Percentiles rank a stretch among this genome's conserved stretches.
phyloP scores from a whole-genome alignment of 2,888 invertebrate species.

The Apotomis betuletana region DNA sequence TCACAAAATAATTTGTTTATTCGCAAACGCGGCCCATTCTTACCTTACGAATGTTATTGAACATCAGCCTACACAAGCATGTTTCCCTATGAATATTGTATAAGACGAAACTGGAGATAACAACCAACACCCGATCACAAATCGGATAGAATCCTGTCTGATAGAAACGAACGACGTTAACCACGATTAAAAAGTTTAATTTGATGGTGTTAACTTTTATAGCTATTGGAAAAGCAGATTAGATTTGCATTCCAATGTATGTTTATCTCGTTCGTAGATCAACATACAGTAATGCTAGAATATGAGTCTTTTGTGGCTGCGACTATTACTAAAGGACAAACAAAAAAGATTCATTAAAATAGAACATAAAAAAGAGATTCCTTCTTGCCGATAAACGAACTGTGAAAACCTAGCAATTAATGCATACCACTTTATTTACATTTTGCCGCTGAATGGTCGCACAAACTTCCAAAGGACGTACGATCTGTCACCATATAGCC shows the following conservation, averaged over 20 bases:
- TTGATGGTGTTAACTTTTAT: constrained; percentile 50
- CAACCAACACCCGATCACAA: constrained; percentile 42
- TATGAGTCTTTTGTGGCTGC: no score
- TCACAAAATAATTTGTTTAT: constrained; percentile 1
- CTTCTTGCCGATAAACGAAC: constrained; percentile 62
- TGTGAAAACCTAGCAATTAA: constrained; percentile 75
- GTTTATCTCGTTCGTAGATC: background rate
- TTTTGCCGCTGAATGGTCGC: constrained; percentile 57
- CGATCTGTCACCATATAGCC: constrained; percentile 41
- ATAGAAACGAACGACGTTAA: constrained; percentile 51
- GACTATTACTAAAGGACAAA: constrained; percentile 41
- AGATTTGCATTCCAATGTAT: constrained; percentile 21
- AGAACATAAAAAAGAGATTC: constrained; percentile 51
- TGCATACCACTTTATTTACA: constrained; percentile 71
- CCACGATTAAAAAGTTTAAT: constrained; percentile 54
- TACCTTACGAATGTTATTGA: constrained; percentile 6
- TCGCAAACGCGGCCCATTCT: background rate
- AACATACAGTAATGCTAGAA: no score
- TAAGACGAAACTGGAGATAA: constrained; percentile 46
- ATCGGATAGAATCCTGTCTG: constrained; percentile 51
- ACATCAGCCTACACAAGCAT: constrained; percentile 28
- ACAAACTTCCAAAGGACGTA: constrained; percentile 47
- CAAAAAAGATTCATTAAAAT: constrained; percentile 53
- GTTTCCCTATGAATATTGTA: constrained; percentile 48
- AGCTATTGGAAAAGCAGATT: constrained; percentile 44